These are phyloP conservation scores for Antennarius striatus DNA, from an alignment of 2,113 vertebrate species.

Conservation along the genomic window DNA sequence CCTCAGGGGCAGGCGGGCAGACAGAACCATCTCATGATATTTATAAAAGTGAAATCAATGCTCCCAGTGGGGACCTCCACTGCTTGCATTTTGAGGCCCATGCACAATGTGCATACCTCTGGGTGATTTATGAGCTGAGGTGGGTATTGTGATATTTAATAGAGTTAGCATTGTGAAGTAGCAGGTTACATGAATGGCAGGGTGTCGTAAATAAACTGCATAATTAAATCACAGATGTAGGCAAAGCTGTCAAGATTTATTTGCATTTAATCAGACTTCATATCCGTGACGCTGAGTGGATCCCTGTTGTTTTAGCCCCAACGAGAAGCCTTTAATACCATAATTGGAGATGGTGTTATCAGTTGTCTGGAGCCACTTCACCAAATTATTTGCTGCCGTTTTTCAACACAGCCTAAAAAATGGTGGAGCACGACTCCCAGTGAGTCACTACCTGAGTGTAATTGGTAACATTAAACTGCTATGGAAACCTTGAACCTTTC, in stretches of 20 bases:
- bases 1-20: constrained; percentile 32
- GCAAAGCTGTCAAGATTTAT: constrained; percentile 63
- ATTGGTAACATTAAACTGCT: constrained; percentile 56
- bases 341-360: constrained; percentile 50
- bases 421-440: constrained; percentile 36
- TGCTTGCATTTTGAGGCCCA: constrained; percentile 48
- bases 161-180: constrained; percentile 68
- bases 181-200: constrained; percentile 63
- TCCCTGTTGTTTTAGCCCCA: constrained; percentile 47
- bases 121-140: constrained; percentile 67
- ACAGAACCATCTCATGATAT: constrained; percentile 49
- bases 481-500: constrained; percentile 49
- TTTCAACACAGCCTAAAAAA: constrained; percentile 28
- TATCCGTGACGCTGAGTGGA: constrained; percentile 40
- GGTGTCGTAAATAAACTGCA: constrained; percentile 64
- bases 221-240: constrained; percentile 71
- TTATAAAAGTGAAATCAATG: constrained; percentile 44
- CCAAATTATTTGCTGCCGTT: constrained; percentile 33
- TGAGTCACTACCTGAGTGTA: constrained; percentile 55
- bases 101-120: constrained; percentile 51
- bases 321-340: constrained; percentile 38
- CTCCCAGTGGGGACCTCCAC: constrained; percentile 36
- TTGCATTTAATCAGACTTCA: constrained; percentile 62
- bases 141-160: constrained; percentile 74
- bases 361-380: constrained; percentile 54